Evolutionary conservation across 2,888 invertebrate genomes (phyloP), one percentile per base, ranked within the genome.

Genomic region (Julus scanicus): DNA sequence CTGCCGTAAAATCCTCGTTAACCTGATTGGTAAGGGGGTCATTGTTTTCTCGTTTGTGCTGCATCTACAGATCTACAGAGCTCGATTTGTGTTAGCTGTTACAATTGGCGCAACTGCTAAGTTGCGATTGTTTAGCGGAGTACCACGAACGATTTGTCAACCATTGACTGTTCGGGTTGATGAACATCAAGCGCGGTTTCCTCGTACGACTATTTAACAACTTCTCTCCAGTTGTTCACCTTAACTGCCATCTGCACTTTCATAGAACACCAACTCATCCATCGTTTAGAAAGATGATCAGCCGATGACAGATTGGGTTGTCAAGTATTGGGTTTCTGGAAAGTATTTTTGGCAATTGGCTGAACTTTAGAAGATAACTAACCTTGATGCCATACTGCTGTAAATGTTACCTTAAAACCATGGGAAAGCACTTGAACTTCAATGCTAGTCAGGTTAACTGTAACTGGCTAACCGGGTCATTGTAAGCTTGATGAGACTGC

Each of bases 321-420:
- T 63, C n/a, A n/a, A 17, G 6, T 63, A 63, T 63, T 63, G 57
- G n/a, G 57, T 63, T 63, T 63, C 57, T 63, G 57, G 57, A 63
- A n/a, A 63, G 57, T 63, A 63, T 63, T 63, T 63, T 63, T 63
- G 57, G 57, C 57, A 53, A 63, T n/a, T 63, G 15, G n/a, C 57
- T 63, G 57, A 63, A 63, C 57, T 63, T 15, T 53, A 53, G 53
- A 53, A 53, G 53, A 1, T 29, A 29, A 29, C 29, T 63, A 63
- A 6, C 57, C 17, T 63, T 63, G n/a, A 63, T 63, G 57, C 6
- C 5, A 63, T 63, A 5, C 57, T 17, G n/a, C n/a, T 63, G 1
- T 2, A 63, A 63, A 63, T 63, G 57, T n/a, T 63, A 63, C 57
- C 57, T 63, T 63, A 3, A 5, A 44, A 63, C n/a, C 57, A 15